These are phyloP conservation scores for Papilio xuthus DNA, from an alignment of 1,140 invertebrate genomes.

Conservation along the genomic window DNA sequence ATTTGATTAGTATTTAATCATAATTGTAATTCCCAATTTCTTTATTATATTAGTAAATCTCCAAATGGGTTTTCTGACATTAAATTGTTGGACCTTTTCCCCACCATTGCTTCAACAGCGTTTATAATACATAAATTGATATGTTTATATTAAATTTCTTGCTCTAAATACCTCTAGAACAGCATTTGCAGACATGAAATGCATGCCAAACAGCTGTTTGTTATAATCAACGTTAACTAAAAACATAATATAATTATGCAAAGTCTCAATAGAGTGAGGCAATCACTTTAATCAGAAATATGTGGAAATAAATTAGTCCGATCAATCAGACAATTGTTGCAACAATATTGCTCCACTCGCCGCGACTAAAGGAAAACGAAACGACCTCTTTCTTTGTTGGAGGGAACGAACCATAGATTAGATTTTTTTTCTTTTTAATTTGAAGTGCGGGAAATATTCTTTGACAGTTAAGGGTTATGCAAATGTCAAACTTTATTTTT, in stretches of 20 bases:
- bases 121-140: not conserved
- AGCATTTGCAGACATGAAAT: not conserved
- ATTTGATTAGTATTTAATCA: too few relatives aligned
- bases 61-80: not conserved
- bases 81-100: not conserved
- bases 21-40: too few relatives aligned
- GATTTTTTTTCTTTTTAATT: not conserved
- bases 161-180: constrained; percentile 11
- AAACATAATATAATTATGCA: constrained; percentile 24
- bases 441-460: not conserved
- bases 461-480: not conserved
- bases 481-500: constrained; percentile 17
- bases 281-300: constrained; percentile 38
- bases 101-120: not conserved
- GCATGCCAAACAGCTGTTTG: constrained; percentile 29
- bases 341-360: constrained; percentile 35
- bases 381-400: constrained; percentile 35
- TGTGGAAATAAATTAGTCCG: constrained; percentile 38
- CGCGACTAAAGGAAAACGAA: constrained; percentile 36
- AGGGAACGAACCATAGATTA: constrained; percentile 10
- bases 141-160: not conserved
- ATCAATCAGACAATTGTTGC: constrained; percentile 37
- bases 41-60: too few relatives aligned
- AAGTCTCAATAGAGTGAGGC: constrained; percentile 4
- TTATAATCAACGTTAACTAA: constrained; percentile 21